phyloP scores from a whole-genome alignment of 2,113 vertebrate genomes.

The Austrofundulus limnaeus region DNA sequence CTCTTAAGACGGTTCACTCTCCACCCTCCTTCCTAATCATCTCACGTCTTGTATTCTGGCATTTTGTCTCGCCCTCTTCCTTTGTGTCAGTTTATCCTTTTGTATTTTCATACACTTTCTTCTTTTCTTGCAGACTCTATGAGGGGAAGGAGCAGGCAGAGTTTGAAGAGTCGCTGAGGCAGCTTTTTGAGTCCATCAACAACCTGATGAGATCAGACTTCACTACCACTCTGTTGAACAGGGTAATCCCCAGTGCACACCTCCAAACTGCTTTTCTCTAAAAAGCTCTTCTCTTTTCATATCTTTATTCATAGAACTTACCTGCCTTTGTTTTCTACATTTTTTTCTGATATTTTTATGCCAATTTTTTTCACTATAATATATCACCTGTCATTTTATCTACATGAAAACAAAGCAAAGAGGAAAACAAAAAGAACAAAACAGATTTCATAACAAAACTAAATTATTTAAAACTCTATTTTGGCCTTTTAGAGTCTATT shows the following conservation, averaged over 20 bases:
- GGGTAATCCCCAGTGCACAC: slow-evolving; percentile 75
- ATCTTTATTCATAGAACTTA: neutral
- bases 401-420: too few species aligned
- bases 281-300: neutral
- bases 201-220: slow-evolving; percentile 91
- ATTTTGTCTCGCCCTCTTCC: neutral
- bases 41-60: neutral
- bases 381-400: slow-evolving; percentile 12
- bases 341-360: neutral
- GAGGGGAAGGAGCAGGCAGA: slow-evolving; percentile 95
- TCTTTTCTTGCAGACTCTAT: slow-evolving; percentile 81
- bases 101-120: slow-evolving; percentile 18
- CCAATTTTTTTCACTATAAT: too few species aligned
- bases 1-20: neutral
- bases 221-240: slow-evolving; percentile 87
- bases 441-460: too few species aligned
- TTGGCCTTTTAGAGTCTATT: too few species aligned
- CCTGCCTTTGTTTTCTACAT: neutral
- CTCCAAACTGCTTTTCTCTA: neutral
- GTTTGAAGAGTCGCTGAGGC: slow-evolving; percentile 94
- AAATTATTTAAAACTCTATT: too few species aligned
- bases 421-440: too few species aligned
- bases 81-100: neutral
- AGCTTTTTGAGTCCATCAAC: slow-evolving; percentile 97
- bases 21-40: neutral